These are phyloP conservation scores for Ennomos quercinarius DNA, from an alignment of 2,888 invertebrate genomes.

Conservation along the genomic window DNA sequence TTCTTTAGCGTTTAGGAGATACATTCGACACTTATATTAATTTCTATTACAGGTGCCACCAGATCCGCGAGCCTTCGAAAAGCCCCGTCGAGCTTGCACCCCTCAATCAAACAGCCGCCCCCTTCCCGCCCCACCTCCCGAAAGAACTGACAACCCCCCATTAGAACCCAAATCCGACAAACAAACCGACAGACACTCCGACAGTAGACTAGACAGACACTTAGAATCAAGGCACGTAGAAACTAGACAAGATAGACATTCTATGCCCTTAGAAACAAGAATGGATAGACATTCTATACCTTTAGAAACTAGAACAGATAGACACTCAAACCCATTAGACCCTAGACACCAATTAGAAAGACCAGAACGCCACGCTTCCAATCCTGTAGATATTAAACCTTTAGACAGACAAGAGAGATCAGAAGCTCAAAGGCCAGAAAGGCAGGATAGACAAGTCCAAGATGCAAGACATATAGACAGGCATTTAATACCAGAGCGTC, in stretches of 20 bases:
- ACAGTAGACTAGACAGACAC: conserved; percentile 35
- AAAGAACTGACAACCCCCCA: conserved; percentile 40
- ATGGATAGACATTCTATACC: conserved; percentile 43
- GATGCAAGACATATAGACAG: conserved; percentile 23
- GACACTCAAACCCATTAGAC: conserved; percentile 29
- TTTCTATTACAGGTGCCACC: conserved; percentile 67
- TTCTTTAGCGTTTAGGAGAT: too few species aligned
- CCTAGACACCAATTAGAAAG: conserved; percentile 22
- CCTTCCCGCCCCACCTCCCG: conserved; percentile 74
- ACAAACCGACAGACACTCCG: conserved; percentile 38
- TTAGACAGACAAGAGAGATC: conserved; percentile 13
- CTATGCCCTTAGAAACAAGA: conserved; percentile 40
- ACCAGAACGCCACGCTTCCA: conserved; percentile 23
- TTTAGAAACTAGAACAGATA: conserved; percentile 12
- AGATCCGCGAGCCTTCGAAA: conserved; percentile 78
- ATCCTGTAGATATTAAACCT: conserved; percentile 29
- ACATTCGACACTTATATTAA: neutral
- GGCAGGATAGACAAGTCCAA: conserved; percentile 21
- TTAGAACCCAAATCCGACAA: conserved; percentile 38
- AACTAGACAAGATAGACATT: conserved; percentile 34
- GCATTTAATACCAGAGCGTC: conserved; percentile 32
- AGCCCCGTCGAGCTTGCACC: conserved; percentile 76
- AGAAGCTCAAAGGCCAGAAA: conserved; percentile 31
- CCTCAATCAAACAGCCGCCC: conserved; percentile 78
- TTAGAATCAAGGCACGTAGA: conserved; percentile 30